Evolutionary conservation across 2,113 vertebrate genomes (phyloP), one percentile per base, ranked within the genome.

Genomic region (Petromus typicus): DNA sequence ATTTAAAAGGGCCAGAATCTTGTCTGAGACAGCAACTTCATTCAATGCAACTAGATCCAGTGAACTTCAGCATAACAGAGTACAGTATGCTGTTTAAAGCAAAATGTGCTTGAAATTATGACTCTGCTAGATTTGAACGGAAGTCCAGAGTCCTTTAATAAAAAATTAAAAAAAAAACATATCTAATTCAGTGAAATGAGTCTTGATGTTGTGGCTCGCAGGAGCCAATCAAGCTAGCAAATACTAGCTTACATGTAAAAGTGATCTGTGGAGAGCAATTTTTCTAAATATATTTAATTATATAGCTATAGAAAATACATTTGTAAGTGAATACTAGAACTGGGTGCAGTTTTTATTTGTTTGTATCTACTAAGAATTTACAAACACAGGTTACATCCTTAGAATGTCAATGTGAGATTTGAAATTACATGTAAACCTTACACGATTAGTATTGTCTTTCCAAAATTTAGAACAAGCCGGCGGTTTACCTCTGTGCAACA

Each of bases 1-100:
- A 95, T 94, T 83, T 96, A 92, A 97, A 93, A 93, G 82, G 96
- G 84, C 51, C 88, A 7, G 92, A 32, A 40, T 96, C 67, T 96
- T 97, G 66, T 94, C 82, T 94, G 82, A 97, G 85, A 97, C 64
- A 96, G 22, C 23, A 37, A 6, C 22, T 71, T 4, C 80, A 61
- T 59, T 90, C 48, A 88, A 56, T 34, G 57, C 45, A 94, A 66
- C 90, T 79, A 83, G 37, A 85, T 95, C 78, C 93, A 79, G 20
- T 71, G 2, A 6, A 94, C 96, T 96, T 94, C 80, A 95, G 93
- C n/a, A 90, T 80, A 75, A 56, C 59, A 73, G 71, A 7, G 45
- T 30, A 11, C 30, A 20, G 48, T 88, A 83, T 96, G 75, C 89
- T 89, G n/a, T 66, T 87, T 79, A 93, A 93, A 82, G 7, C 48